A percentile compares a stretch with the other conserved stretches of the same genome.
Conservation (phyloP, 2,113 vertebrate genomes). For the Penelope pileata region DNA sequence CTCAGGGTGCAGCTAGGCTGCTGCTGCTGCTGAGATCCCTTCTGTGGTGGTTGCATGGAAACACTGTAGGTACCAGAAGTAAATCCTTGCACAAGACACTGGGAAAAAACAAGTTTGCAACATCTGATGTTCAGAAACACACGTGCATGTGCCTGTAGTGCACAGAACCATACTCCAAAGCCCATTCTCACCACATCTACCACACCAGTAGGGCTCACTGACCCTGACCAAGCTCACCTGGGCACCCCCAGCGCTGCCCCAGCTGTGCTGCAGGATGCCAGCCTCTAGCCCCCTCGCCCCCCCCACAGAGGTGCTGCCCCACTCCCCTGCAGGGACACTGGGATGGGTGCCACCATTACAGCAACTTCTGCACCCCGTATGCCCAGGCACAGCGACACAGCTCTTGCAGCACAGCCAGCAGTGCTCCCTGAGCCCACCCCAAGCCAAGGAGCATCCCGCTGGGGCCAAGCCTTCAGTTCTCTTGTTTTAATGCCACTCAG, state of each 20-base stretch:
- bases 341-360: neutral
- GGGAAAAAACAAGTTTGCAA: neutral
- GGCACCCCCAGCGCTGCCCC: neutral
- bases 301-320: no score
- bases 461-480: no score
- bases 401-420: neutral
- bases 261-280: neutral
- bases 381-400: neutral
- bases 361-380: neutral
- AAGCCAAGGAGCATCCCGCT: neutral
- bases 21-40: neutral
- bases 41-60: fast-evolving
- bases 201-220: no score
- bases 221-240: neutral
- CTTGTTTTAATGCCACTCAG: neutral
- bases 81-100: neutral
- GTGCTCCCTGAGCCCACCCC: neutral
- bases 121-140: neutral
- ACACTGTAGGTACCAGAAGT: neutral
- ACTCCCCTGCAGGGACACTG: no score
- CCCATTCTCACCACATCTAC: neutral
- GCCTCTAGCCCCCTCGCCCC: no score
- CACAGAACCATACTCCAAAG: no score
- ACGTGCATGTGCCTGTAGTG: no score
- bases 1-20: fast-evolving